Evolutionary conservation across 1,140 invertebrate species (phyloP).

Genomic region (Scaptomyza montana): DNA sequence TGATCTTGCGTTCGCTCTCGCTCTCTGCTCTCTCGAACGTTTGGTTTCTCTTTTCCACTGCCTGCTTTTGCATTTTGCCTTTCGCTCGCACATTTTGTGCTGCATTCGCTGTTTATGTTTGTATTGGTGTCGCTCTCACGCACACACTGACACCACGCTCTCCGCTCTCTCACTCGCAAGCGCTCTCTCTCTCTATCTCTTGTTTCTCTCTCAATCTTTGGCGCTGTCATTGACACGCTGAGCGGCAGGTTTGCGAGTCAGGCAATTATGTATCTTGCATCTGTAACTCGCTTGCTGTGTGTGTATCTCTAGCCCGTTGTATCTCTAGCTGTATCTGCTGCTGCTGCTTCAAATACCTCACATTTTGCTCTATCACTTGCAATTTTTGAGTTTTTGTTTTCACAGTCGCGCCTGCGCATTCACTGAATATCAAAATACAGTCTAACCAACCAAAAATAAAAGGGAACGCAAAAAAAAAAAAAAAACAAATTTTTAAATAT

Average conservation of each 20-base stretch:
- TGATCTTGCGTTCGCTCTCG: slow-evolving; percentile 22
- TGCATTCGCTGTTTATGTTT: slow-evolving; percentile 30
- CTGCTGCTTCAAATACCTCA: slow-evolving; percentile 62
- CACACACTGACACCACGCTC: slow-evolving; percentile 25
- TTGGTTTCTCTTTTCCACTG: background rate
- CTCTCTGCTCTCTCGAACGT: slow-evolving; percentile 1
- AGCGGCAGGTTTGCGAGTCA: slow-evolving; percentile 58
- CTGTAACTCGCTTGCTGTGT: slow-evolving; percentile 43
- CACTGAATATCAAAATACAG: slow-evolving; percentile 32
- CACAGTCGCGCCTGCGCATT: slow-evolving; percentile 48
- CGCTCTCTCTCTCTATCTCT: slow-evolving; percentile 12
- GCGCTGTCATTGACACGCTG: slow-evolving; percentile 73
- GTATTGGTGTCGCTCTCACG: slow-evolving; percentile 64
- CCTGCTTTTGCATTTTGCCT: slow-evolving; percentile 26
- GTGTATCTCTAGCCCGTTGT: slow-evolving; percentile 62
- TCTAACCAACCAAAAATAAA: background rate
- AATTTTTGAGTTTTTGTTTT: slow-evolving; percentile 52
- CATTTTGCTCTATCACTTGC: slow-evolving; percentile 67
- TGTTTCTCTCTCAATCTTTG: slow-evolving; percentile 10
- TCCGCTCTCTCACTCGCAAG: slow-evolving; percentile 1
- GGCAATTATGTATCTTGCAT: slow-evolving; percentile 80
- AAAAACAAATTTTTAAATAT: background rate
- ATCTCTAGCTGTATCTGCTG: slow-evolving; percentile 16
- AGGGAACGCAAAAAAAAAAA: slow-evolving; percentile 1
- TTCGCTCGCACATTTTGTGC: slow-evolving; percentile 48